Conservation (phyloP, 2,113 vertebrate species). For the Tragelaphus imberbis region DNA sequence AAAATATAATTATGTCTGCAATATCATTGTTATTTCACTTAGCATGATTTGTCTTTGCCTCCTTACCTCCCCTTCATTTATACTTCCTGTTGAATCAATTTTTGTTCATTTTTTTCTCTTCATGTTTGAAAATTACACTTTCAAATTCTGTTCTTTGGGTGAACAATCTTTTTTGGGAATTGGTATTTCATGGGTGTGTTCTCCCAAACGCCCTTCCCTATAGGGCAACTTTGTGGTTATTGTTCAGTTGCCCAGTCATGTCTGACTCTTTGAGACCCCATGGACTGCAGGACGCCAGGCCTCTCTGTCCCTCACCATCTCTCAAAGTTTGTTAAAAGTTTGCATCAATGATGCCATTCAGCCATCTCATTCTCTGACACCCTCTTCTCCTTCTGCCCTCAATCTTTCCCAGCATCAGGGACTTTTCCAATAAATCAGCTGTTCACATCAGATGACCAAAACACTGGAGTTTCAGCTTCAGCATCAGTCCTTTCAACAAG, state of each 20-base stretch:
- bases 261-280: not conserved
- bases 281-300: not conserved
- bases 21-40: not conserved
- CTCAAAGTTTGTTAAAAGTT: not conserved
- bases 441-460: not conserved
- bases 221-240: not conserved
- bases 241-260: not conserved
- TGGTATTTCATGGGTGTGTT: not conserved
- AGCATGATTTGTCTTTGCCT: not conserved
- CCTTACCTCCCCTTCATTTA: not conserved
- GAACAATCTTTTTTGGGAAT: not conserved
- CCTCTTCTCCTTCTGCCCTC: not conserved
- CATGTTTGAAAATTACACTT: not conserved
- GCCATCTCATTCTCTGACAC: not conserved
- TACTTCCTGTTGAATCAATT: not conserved
- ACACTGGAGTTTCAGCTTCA: not conserved
- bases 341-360: not conserved
- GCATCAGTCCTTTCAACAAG: not conserved
- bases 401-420: not conserved
- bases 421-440: not conserved
- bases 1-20: not conserved
- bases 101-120: not conserved
- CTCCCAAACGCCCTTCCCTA: not conserved
- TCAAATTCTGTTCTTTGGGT: not conserved
- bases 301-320: too few species aligned